A percentile compares a stretch with the other conserved stretches of the same genome.
phyloP scores from a whole-genome alignment of 1,140 invertebrate species.

The Anagrus nilaparvatae region DNA sequence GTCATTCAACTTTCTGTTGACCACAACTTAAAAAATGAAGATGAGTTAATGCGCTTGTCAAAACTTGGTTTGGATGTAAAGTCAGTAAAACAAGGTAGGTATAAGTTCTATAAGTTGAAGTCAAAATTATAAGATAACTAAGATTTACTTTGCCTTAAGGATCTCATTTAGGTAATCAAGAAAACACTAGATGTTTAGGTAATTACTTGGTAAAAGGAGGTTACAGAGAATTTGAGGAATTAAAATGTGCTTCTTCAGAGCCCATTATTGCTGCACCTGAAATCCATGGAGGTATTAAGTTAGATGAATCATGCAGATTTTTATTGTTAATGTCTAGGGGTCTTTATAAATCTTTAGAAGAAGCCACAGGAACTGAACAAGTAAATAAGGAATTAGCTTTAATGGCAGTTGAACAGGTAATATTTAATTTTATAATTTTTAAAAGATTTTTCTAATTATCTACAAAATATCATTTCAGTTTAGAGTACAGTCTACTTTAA shows the following conservation, averaged over 20 bases:
- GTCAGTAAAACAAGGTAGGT: conserved; percentile 49
- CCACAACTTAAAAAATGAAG: conserved; percentile 74
- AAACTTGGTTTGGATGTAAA: conserved; percentile 60
- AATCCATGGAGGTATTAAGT: conserved; percentile 65
- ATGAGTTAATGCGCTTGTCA: conserved; percentile 65
- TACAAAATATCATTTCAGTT: conserved; percentile 48
- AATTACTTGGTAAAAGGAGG: conserved; percentile 82
- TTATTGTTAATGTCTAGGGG: conserved; percentile 77
- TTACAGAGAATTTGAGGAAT: conserved; percentile 72
- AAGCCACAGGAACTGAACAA: conserved; percentile 67
- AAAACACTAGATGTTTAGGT: conserved; percentile 72
- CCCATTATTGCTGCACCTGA: conserved; percentile 77
- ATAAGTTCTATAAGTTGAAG: not conserved
- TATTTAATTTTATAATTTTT: conserved; percentile 6
- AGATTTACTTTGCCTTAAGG: conserved; percentile 30
- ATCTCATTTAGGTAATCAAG: conserved; percentile 58
- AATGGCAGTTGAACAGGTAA: conserved; percentile 65
- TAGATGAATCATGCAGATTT: conserved; percentile 75
- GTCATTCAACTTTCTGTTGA: conserved; percentile 74
- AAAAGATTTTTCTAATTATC: not conserved
- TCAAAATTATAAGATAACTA: conserved; percentile 5
- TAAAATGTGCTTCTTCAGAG: conserved; percentile 56
- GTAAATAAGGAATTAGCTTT: conserved; percentile 72
- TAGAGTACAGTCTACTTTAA: conserved; percentile 65
- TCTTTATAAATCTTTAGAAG: conserved; percentile 72